Evolutionary conservation across 2,888 invertebrate genomes (phyloP), one percentile per base, ranked within the genome.

Genomic region (Dromius quadrimaculatus): DNA sequence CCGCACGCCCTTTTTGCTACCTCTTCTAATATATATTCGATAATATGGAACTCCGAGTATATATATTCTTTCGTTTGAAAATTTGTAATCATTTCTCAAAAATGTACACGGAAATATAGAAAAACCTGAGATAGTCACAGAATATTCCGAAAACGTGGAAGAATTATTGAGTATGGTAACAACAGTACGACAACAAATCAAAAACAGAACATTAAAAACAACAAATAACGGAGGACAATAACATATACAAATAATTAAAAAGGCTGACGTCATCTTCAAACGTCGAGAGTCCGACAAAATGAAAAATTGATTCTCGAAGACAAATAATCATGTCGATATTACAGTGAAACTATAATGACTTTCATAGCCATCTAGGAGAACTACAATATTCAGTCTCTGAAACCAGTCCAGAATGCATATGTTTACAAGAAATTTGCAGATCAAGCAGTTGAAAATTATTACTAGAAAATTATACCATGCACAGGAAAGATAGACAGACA

Each of bases 261-360:
- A 28, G 3, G 8, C 28, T 28, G 28, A 28, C 28, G 28, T 8
- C 28, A 28, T 28, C 28, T 3, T 28, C 28, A 28, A 28, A 8
- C 28, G 8, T 28, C 28, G 28, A 28, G 28, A n/a, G n/a, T n/a
- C n/a, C n/a, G n/a, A n/a, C n/a, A n/a, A n/a, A n/a, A n/a, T n/a
- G n/a, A n/a, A n/a, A n/a, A n/a, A n/a, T n/a, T n/a, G n/a, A n/a
- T n/a, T n/a, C n/a, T n/a, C n/a, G n/a, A n/a, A n/a, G n/a, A n/a
- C n/a, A n/a, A n/a, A n/a, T n/a, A n/a, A n/a, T n/a, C n/a, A n/a
- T 41, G 41, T n/a, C n/a, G 11, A 41, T 41, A 11, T n/a, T 41
- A n/a, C 41, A 41, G n/a, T 41, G 41, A n/a, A 41, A 41, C n/a
- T 11, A 4, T 13, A 41, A 41, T 41, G 41, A n/a, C 41, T 41